Percentiles rank a stretch among this genome's conserved stretches.
Conservation (phyloP, 2,797 vertebrate genomes). For the Pseudochromis fuscus region DNA sequence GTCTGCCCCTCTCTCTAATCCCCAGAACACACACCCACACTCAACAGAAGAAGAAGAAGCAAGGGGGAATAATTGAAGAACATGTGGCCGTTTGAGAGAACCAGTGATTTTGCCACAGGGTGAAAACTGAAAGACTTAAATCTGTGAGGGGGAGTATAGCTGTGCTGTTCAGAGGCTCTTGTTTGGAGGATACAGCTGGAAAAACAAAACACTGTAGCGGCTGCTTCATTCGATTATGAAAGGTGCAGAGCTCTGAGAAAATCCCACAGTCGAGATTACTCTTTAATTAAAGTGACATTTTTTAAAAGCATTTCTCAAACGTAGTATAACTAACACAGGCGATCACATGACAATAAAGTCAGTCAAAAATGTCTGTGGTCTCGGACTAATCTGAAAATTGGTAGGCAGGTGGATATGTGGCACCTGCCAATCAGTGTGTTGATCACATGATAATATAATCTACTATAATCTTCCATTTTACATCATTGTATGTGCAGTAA, state of each 20-base stretch:
- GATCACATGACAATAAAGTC: conserved; percentile 11
- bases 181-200: conserved; percentile 57
- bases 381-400: conserved; percentile 11
- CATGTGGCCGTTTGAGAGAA: conserved; percentile 62
- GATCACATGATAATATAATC: too few relatives aligned
- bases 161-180: conserved; percentile 46
- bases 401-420: background rate
- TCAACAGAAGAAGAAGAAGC: conserved; percentile 56
- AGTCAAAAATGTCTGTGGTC: conserved; percentile 1
- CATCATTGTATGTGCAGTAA: background rate
- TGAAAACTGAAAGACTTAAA: conserved; percentile 67
- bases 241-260: conserved; percentile 16
- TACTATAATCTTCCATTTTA: background rate
- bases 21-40: conserved; percentile 72
- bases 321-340: background rate
- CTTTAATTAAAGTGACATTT: conserved; percentile 20
- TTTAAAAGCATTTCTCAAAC: conserved; percentile 32
- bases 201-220: conserved; percentile 51
- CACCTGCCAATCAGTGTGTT: background rate
- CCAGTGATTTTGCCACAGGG: conserved; percentile 68
- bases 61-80: conserved; percentile 62
- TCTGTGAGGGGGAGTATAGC: conserved; percentile 68
- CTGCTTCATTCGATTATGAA: conserved; percentile 55
- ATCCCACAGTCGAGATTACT: conserved; percentile 10
- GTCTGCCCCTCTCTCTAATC: conserved; percentile 73